These are phyloP conservation scores for Ifrita kowaldi DNA, from an alignment of 2,113 vertebrate genomes.

Conservation along the genomic window DNA sequence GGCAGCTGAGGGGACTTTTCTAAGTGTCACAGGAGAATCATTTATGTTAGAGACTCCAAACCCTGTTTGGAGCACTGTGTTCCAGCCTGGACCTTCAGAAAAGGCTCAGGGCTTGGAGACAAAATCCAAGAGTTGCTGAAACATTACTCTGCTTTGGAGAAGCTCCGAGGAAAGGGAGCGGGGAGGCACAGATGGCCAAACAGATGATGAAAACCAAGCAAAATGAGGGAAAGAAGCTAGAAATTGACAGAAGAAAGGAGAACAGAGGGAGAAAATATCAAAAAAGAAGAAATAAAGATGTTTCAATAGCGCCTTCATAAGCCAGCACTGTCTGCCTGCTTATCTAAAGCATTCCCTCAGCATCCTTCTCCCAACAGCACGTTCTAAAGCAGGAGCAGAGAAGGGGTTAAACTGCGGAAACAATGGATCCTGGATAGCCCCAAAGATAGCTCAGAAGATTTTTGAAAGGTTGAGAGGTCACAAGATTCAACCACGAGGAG, in stretches of 20 bases:
- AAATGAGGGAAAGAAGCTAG: neutral
- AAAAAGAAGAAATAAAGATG: neutral
- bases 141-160: neutral
- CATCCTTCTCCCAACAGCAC: neutral
- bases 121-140: neutral
- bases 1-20: neutral
- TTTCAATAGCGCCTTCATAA: neutral
- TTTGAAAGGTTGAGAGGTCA: neutral
- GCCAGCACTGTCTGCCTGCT: neutral
- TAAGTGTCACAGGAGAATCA: neutral
- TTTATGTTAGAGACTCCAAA: neutral
- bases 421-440: neutral
- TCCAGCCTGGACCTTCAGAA: neutral
- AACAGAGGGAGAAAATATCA: rapidly evolving
- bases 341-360: neutral
- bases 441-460: neutral
- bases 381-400: neutral
- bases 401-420: neutral
- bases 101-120: neutral
- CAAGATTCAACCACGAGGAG: neutral
- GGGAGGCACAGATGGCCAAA: slow-evolving; percentile 9
- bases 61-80: neutral
- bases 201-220: neutral
- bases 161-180: neutral
- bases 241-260: neutral